Evolutionary conservation across 2,113 vertebrate species (phyloP).

Genomic region (Rhinichthys klamathensis): DNA sequence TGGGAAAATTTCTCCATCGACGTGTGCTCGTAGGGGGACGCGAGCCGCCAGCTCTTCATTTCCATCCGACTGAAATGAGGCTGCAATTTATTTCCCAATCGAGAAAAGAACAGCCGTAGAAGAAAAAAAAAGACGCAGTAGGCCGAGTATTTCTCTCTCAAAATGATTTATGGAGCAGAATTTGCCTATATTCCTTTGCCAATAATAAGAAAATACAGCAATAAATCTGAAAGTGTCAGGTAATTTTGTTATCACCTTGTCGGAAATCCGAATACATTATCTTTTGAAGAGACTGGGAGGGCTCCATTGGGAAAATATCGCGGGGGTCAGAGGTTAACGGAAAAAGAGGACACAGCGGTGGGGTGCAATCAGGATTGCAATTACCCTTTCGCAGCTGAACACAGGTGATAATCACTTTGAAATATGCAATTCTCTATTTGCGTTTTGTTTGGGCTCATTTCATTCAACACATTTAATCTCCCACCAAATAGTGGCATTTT

Average conservation of each 20-base stretch:
- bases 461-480: constrained; percentile 49
- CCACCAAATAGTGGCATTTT: constrained; percentile 20
- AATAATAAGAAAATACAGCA: constrained; percentile 82
- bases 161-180: constrained; percentile 79
- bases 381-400: constrained; percentile 52
- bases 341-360: constrained; percentile 39
- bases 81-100: constrained; percentile 61
- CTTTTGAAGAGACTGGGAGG: constrained; percentile 54
- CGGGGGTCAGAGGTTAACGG: constrained; percentile 48
- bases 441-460: constrained; percentile 52
- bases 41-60: constrained; percentile 48
- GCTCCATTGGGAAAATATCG: constrained; percentile 43
- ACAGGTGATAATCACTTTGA: constrained; percentile 46
- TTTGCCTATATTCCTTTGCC: constrained; percentile 78
- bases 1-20: constrained; percentile 54
- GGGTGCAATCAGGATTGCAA: constrained; percentile 57
- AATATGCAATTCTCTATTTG: constrained; percentile 52
- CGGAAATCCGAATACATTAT: constrained; percentile 79
- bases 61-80: constrained; percentile 57
- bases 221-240: constrained; percentile 83
- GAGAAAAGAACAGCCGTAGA: constrained; percentile 38
- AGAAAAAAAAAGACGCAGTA: constrained; percentile 54
- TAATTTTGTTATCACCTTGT: constrained; percentile 81
- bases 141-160: constrained; percentile 68
- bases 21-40: background rate